phyloP scores from a whole-genome alignment of 2,113 vertebrate genomes.

The Dolichotis patagonum region DNA sequence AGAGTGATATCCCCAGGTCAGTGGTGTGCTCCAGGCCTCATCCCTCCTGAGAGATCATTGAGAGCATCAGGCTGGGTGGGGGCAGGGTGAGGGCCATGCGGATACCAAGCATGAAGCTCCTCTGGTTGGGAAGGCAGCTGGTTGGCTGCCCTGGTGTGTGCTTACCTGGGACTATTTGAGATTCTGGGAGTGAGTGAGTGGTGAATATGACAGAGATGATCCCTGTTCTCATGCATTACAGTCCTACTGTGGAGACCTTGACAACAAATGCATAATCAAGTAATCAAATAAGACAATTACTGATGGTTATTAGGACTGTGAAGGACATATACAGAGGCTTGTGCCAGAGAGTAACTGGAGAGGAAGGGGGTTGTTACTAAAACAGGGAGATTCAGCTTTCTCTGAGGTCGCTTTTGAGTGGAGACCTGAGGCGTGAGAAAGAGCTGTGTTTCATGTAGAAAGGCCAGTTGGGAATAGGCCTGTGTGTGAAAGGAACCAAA shows the following conservation, averaged over 20 bases:
- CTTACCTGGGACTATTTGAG: background rate
- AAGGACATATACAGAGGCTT: background rate
- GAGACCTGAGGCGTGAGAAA: background rate
- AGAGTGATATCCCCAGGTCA: background rate
- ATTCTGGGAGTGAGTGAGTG: background rate
- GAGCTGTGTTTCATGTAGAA: background rate
- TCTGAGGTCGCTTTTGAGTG: background rate
- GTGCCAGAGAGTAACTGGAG: background rate
- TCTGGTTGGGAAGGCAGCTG: background rate
- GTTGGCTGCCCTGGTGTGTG: background rate
- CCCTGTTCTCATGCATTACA: background rate
- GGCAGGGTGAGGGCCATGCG: background rate
- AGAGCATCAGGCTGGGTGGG: background rate
- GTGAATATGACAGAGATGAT: background rate
- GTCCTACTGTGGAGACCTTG: background rate
- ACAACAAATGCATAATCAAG: conserved; percentile 23
- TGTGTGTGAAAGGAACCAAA: background rate
- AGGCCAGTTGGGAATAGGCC: background rate
- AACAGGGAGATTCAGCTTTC: background rate
- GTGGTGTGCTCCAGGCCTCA: background rate
- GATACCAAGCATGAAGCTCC: background rate
- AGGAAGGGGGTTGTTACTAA: background rate
- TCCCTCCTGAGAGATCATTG: background rate
- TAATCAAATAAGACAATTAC: conserved; percentile 65
- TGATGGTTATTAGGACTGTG: conserved; percentile 53